phyloP scores from a whole-genome alignment of 2,888 invertebrate genomes.

The Scelioninae gen. 1 region DNA sequence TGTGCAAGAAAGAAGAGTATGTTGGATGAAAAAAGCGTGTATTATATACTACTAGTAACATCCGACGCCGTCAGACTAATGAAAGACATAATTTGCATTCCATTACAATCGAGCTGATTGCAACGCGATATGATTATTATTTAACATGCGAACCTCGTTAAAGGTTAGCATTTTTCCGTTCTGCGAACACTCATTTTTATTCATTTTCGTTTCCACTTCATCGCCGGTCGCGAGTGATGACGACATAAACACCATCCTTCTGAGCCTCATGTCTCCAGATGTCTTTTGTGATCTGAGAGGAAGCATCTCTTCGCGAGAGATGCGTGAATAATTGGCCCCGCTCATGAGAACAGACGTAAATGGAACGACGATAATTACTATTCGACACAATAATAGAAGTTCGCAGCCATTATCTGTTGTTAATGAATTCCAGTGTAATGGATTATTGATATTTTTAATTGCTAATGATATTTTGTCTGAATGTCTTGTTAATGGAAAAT shows the following conservation, averaged over 20 bases:
- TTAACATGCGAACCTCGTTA: slow-evolving; percentile 56
- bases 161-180: slow-evolving; percentile 47
- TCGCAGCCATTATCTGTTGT: slow-evolving; percentile 8
- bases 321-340: slow-evolving; percentile 43
- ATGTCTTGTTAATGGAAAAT: slow-evolving; percentile 13
- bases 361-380: slow-evolving; percentile 44
- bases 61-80: no score
- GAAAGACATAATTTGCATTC: slow-evolving; percentile 41
- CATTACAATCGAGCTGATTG: slow-evolving; percentile 48
- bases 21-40: no score
- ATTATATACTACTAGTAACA: no score
- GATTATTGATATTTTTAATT: slow-evolving; percentile 35
- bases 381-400: slow-evolving; percentile 37
- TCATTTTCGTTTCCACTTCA: slow-evolving; percentile 54
- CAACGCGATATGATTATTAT: slow-evolving; percentile 43
- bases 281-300: slow-evolving; percentile 43
- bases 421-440: slow-evolving; percentile 30
- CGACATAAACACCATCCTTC: slow-evolving; percentile 38
- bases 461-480: slow-evolving; percentile 3
- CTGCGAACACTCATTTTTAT: slow-evolving; percentile 51
- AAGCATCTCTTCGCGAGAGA: slow-evolving; percentile 22
- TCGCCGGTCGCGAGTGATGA: slow-evolving; percentile 34
- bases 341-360: slow-evolving; percentile 33
- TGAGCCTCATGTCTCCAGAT: slow-evolving; percentile 36
- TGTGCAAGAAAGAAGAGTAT: no score